Evolutionary conservation across 2,797 vertebrate species (phyloP).

Genomic region (Paguma larvata): DNA sequence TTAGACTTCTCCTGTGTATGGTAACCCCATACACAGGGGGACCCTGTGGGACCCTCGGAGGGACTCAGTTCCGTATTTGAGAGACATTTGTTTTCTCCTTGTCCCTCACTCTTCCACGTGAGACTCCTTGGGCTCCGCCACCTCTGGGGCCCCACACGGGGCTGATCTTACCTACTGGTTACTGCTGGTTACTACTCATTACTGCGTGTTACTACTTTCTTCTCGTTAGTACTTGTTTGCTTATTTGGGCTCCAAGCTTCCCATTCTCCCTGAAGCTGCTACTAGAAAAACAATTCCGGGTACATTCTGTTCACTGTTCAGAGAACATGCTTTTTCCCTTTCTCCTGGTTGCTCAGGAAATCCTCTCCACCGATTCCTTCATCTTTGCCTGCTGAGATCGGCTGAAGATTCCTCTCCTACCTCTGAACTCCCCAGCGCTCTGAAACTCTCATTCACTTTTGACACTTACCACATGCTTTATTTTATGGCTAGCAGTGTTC

Average conservation of each 20-base stretch:
- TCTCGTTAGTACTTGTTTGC: neutral
- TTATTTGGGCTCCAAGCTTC: neutral
- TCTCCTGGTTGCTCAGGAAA: slow-evolving; percentile 22
- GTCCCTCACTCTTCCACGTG: neutral
- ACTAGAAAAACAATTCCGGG: neutral
- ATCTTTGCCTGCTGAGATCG: neutral
- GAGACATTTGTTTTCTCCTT: neutral
- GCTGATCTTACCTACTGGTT: neutral
- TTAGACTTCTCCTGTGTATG: neutral
- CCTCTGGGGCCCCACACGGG: fast-evolving
- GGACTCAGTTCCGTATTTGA: neutral
- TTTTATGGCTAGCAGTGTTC: neutral
- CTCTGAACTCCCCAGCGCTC: neutral
- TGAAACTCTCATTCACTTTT: neutral
- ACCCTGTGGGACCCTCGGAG: too few species aligned
- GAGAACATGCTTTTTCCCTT: neutral
- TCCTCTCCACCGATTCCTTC: neutral
- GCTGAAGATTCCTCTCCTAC: neutral
- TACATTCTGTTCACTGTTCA: neutral
- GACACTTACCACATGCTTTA: neutral
- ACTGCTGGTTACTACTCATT: too few species aligned
- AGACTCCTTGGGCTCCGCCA: neutral
- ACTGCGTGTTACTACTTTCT: too few species aligned
- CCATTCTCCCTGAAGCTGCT: neutral
- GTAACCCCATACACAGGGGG: neutral